Evolutionary conservation across 2,888 invertebrate genomes (phyloP).

Genomic region (Alloplasta piceator): DNA sequence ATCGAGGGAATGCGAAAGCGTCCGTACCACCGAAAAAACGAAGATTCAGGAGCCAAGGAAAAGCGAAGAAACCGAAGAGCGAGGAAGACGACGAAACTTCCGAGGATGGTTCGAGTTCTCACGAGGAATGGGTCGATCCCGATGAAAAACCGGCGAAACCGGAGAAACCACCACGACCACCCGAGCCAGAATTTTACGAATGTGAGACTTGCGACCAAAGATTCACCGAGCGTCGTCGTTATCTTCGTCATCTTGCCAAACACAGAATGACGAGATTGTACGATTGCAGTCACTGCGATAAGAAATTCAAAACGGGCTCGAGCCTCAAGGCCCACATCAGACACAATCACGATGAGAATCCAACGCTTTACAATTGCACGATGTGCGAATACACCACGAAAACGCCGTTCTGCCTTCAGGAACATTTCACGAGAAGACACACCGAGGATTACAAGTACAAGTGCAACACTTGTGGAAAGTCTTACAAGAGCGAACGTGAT

Average conservation of each 20-base stretch:
- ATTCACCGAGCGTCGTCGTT: constrained; percentile 43
- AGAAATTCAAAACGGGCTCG: constrained; percentile 65
- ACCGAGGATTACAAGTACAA: constrained; percentile 65
- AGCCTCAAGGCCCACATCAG: constrained; percentile 65
- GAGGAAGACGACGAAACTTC: constrained; percentile 10
- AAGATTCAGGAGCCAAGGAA: constrained; percentile 18
- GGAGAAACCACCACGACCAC: not conserved
- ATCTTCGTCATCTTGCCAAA: constrained; percentile 61
- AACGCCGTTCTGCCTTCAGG: constrained; percentile 54
- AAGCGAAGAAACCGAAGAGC: constrained; percentile 18
- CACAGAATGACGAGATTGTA: constrained; percentile 61
- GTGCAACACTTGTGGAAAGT: constrained; percentile 63
- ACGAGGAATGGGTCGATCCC: constrained; percentile 44
- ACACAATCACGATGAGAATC: constrained; percentile 63
- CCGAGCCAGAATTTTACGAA: constrained; percentile 18
- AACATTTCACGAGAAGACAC: constrained; percentile 63
- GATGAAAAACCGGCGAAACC: constrained; percentile 21
- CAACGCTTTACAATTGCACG: constrained; percentile 62
- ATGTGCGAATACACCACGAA: constrained; percentile 65
- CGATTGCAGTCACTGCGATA: constrained; percentile 67
- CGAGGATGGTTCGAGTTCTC: constrained; percentile 40
- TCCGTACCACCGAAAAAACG: constrained; percentile 35
- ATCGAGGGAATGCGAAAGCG: constrained; percentile 3
- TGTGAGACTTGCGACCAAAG: constrained; percentile 36
- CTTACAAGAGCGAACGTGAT: constrained; percentile 58